A percentile compares a stretch with the other conserved stretches of the same genome.
These are phyloP conservation scores for Clinocottus analis DNA, from an alignment of 2,113 vertebrate species.

Conservation along the genomic window DNA sequence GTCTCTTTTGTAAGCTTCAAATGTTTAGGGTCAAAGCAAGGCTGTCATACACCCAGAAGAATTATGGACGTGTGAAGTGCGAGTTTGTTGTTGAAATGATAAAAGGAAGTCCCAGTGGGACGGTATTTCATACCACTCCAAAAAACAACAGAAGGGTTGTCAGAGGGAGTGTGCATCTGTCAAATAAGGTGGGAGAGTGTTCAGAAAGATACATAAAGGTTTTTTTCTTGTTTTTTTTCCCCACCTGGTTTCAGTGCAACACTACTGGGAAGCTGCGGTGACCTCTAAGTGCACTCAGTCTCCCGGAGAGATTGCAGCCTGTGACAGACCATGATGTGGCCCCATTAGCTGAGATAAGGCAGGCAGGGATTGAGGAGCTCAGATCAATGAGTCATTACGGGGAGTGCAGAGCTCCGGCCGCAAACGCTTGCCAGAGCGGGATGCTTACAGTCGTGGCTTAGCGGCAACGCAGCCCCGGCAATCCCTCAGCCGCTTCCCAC, in stretches of 20 bases:
- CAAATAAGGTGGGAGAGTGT: constrained; percentile 46
- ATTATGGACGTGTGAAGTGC: constrained; percentile 66
- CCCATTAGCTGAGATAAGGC: constrained; percentile 75
- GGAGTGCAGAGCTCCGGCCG: constrained; percentile 44
- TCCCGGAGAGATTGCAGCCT: constrained; percentile 49
- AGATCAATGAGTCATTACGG: constrained; percentile 75
- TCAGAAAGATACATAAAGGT: constrained; percentile 49
- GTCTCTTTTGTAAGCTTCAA: constrained; percentile 63
- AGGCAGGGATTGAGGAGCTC: constrained; percentile 66
- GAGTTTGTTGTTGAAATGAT: constrained; percentile 72
- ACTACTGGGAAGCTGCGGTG: constrained; percentile 39
- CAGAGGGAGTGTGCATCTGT: constrained; percentile 36
- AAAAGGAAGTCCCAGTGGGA: constrained; percentile 63
- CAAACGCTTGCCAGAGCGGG: constrained; percentile 19
- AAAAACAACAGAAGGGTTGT: constrained; percentile 40
- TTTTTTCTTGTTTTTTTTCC: constrained; percentile 13
- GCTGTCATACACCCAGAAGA: constrained; percentile 70
- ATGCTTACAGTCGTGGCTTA: constrained; percentile 58
- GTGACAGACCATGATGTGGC: constrained; percentile 53
- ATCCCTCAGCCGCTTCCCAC: constrained; percentile 54
- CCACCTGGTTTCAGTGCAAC: constrained; percentile 25
- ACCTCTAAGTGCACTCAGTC: constrained; percentile 75
- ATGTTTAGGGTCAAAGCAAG: constrained; percentile 72
- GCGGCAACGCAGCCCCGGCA: constrained; percentile 26
- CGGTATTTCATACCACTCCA: constrained; percentile 43